Evolutionary conservation across 2,888 invertebrate genomes (phyloP).

Genomic region (Merodon equestris): DNA sequence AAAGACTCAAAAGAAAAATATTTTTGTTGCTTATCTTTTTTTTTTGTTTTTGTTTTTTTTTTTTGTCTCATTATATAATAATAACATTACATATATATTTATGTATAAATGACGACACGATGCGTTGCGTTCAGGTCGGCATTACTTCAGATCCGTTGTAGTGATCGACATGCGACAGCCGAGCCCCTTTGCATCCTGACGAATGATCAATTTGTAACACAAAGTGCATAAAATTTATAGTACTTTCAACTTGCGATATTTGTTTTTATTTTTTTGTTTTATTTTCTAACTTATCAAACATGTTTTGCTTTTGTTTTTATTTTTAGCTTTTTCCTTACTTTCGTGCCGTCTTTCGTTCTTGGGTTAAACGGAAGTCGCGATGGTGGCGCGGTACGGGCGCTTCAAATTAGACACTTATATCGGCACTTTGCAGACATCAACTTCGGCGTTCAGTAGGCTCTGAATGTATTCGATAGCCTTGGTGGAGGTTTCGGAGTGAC

Average conservation of each 20-base stretch:
- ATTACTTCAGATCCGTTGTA: constrained; percentile 16
- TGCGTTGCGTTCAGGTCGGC: constrained; percentile 25
- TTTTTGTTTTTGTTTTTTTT: constrained; percentile 28
- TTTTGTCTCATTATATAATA: constrained; percentile 1
- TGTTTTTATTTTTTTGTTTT: neutral
- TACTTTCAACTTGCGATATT: constrained; percentile 19
- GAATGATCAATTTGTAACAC: constrained; percentile 56
- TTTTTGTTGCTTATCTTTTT: constrained; percentile 33
- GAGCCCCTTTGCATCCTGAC: constrained; percentile 31
- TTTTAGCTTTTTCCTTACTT: constrained; percentile 7
- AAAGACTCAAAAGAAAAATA: constrained; percentile 64
- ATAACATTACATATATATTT: constrained; percentile 61
- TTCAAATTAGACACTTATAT: too few species aligned
- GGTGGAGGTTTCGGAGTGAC: constrained; percentile 66
- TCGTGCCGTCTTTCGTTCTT: too few species aligned
- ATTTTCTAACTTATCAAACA: constrained; percentile 20
- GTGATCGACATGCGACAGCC: too few species aligned
- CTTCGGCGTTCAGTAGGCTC: constrained; percentile 67
- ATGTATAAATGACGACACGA: constrained; percentile 49
- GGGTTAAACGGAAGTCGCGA: too few species aligned
- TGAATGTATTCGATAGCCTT: constrained; percentile 69
- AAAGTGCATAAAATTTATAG: constrained; percentile 56
- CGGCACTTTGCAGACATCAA: constrained; percentile 28
- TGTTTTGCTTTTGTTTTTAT: neutral
- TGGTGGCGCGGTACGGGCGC: too few species aligned